phyloP scores from a whole-genome alignment of 1,140 invertebrate genomes.

The Coenobita brevimanus region DNA sequence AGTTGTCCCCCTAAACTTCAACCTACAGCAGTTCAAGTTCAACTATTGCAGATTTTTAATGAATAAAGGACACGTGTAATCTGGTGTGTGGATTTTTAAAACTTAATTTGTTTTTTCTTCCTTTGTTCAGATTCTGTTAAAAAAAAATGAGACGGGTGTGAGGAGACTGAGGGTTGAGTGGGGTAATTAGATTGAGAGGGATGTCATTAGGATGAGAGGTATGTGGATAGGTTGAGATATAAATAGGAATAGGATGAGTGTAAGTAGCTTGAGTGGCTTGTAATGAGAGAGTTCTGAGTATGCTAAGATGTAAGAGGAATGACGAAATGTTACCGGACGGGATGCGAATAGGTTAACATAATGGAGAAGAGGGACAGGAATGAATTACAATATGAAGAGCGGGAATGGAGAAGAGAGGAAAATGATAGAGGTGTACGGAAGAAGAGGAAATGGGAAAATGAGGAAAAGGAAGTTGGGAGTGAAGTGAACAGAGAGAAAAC shows the following conservation, averaged over 20 bases:
- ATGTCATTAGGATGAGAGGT: background rate
- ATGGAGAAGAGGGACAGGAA: background rate
- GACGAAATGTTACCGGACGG: background rate
- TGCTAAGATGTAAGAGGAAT: background rate
- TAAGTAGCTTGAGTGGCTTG: background rate
- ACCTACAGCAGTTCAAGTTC: no score
- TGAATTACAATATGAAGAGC: background rate
- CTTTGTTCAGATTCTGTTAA: no score
- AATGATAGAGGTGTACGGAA: background rate
- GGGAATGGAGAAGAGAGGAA: background rate
- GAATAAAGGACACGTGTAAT: no score
- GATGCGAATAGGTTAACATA: background rate
- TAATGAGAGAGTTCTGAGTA: background rate
- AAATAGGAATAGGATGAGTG: background rate
- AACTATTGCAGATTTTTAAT: no score
- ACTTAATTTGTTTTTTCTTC: no score
- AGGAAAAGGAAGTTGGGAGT: background rate
- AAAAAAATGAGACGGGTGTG: no score
- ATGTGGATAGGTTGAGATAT: background rate
- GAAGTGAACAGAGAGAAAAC: background rate
- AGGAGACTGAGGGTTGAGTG: no score
- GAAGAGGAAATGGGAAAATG: background rate
- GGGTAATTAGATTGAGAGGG: no score
- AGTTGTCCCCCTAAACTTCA: no score
- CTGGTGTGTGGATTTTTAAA: no score